These are phyloP conservation scores for Microctenopoma steveboyesi DNA, from an alignment of 2,797 vertebrate species.

Conservation along the genomic window DNA sequence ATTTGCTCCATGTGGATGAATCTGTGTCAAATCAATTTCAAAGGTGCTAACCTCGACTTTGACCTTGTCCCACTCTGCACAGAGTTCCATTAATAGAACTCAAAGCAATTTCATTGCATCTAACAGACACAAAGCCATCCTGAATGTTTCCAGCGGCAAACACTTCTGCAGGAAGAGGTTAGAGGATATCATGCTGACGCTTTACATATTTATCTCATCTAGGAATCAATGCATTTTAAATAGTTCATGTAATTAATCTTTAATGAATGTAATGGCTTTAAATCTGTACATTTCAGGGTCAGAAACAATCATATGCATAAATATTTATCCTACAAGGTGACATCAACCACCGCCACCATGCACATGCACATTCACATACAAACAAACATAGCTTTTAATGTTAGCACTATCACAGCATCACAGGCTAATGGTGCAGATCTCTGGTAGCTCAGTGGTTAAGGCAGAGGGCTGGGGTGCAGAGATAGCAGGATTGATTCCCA, in stretches of 20 bases:
- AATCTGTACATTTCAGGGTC: constrained; percentile 47
- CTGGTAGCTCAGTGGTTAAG: too few species aligned
- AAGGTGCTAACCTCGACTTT: constrained; percentile 61
- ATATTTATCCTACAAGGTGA: constrained; percentile 69
- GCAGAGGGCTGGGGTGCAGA: too few species aligned
- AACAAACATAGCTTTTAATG: neutral
- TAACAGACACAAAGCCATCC: constrained; percentile 61
- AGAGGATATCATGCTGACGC: constrained; percentile 38
- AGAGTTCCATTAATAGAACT: constrained; percentile 69
- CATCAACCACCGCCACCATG: constrained; percentile 4
- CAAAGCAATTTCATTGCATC: constrained; percentile 64
- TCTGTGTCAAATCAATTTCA: constrained; percentile 80
- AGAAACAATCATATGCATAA: constrained; percentile 43
- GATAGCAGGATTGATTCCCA: too few species aligned
- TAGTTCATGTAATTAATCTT: constrained; percentile 32
- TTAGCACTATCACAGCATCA: too few species aligned
- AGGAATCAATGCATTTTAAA: constrained; percentile 27
- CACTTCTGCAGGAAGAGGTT: constrained; percentile 18
- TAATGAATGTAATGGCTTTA: constrained; percentile 46
- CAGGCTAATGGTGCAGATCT: too few species aligned
- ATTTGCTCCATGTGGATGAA: constrained; percentile 58
- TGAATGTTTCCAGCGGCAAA: constrained; percentile 34
- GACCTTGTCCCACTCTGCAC: constrained; percentile 67
- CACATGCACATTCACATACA: constrained; percentile 14
- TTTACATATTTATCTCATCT: constrained; percentile 50